Base-by-base conservation (phyloP, 1,140 invertebrate genomes). In the Acromyrmex charruanus region DNA sequence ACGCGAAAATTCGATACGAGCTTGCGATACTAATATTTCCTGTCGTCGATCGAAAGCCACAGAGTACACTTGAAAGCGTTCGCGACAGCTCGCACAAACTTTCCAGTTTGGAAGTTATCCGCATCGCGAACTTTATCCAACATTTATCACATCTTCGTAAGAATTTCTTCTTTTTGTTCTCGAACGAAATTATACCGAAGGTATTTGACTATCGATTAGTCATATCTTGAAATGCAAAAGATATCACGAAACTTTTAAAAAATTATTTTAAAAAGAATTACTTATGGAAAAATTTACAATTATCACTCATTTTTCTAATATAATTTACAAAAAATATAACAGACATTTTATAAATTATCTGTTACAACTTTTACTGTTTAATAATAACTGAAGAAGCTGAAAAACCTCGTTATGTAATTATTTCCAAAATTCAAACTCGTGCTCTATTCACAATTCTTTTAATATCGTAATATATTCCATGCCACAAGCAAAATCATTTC, bases 21-120 rank as follows among this genome's bases (percentile, higher is more conserved):
- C 59, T 5, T 18, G 31, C 77, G 39, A 87, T 49, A 74, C 72
- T 89, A 77, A 85, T 85, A 74, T 68, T 65, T n/a, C 86, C 59
- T 55, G 58, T 88, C 87, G 63, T 58, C 44, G 28, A 79, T 89
- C 39, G 55, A 18, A 31, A 87, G n/a, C 51, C 35, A 49, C 71
- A 53, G 72, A 65, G 55, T 85, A 49, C 58, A 51, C 39, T 63
- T 77, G 81, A 63, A 61, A 77, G 59, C 49, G 25, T 25, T 35
- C n/a, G 55, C 71, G 69, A 84, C 55, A 84, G 39, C 12, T 75
- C 71, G 35, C 53, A 25, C 35, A 59, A 82, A 72, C 69, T 84
- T 61, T 21, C 21, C 25, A 59, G 58, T 49, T 77, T 35, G 69
- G 25, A 87, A 86, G 51, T 74, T 66, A 49, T 53, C 6, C 49